A percentile compares a stretch with the other conserved stretches of the same genome.
Evolutionary conservation across 2,797 vertebrate genomes (phyloP).

Genomic region (Myotis vivesi): DNA sequence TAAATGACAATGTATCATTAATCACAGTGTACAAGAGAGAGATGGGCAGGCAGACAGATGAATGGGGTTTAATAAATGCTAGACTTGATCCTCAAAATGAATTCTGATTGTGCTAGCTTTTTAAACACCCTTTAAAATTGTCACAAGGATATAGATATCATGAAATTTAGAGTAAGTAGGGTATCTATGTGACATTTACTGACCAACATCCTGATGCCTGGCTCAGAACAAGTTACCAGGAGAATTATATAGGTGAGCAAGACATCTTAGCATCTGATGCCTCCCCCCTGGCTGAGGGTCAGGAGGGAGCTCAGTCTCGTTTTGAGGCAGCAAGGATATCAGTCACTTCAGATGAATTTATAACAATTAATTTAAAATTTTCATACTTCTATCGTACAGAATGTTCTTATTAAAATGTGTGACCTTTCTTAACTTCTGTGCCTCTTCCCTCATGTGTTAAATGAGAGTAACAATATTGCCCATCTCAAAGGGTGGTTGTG

Average conservation of each 20-base stretch:
- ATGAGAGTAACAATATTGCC: neutral
- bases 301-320: neutral
- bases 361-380: neutral
- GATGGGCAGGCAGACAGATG: conserved; percentile 53
- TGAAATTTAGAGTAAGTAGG: conserved; percentile 43
- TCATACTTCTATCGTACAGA: neutral
- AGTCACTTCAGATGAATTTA: neutral
- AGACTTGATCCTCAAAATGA: conserved; percentile 49
- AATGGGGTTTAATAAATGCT: conserved; percentile 61
- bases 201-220: neutral
- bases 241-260: neutral
- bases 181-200: neutral
- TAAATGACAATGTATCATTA: conserved; percentile 56
- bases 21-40: neutral
- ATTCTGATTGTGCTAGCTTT: conserved; percentile 41
- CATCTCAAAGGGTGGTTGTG: neutral
- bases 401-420: conserved; percentile 19
- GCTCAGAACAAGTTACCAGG: neutral
- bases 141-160: neutral
- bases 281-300: neutral
- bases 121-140: conserved; percentile 54
- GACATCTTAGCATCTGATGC: neutral
- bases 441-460: conserved; percentile 30
- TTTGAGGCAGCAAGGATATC: conserved; percentile 14
- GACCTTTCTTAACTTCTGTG: neutral